Evolutionary conservation across 1,140 invertebrate genomes (phyloP).

Genomic region (Mizuhopecten yessoensis): DNA sequence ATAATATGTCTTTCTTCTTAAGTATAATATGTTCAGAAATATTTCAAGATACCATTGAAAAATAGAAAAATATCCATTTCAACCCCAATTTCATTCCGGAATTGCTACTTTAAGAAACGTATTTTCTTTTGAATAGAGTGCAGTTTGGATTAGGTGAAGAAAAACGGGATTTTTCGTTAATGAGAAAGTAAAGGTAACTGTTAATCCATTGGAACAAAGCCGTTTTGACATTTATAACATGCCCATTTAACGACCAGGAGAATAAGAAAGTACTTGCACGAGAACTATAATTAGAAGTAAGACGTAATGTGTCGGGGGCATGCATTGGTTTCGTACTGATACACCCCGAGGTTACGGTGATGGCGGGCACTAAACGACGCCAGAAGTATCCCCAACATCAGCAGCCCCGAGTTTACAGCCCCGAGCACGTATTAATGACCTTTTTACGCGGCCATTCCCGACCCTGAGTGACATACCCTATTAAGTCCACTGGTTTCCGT

Average conservation of each 20-base stretch:
- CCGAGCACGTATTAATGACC: slow-evolving; percentile 8
- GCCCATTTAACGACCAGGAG: not conserved
- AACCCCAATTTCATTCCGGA: not conserved
- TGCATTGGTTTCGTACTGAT: not conserved
- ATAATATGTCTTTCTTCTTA: not conserved
- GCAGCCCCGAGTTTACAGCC: not conserved
- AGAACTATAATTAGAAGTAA: not conserved
- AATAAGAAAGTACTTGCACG: not conserved
- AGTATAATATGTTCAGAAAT: not conserved
- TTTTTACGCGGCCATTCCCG: not conserved
- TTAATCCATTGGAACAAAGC: not conserved
- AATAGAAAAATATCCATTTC: too few relatives aligned
- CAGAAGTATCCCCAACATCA: not conserved
- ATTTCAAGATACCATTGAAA: not conserved
- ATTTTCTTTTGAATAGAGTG: not conserved
- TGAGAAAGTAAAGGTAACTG: not conserved
- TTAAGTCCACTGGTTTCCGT: not conserved
- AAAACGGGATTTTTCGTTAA: not conserved
- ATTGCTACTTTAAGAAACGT: not conserved
- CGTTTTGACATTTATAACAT: not conserved
- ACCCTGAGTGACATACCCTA: not conserved
- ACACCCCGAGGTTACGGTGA: not conserved
- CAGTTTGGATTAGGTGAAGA: not conserved
- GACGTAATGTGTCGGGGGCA: not conserved
- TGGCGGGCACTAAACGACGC: not conserved